Conservation (phyloP, 2,797 vertebrate species). For the Thamnophis elegans region DNA sequence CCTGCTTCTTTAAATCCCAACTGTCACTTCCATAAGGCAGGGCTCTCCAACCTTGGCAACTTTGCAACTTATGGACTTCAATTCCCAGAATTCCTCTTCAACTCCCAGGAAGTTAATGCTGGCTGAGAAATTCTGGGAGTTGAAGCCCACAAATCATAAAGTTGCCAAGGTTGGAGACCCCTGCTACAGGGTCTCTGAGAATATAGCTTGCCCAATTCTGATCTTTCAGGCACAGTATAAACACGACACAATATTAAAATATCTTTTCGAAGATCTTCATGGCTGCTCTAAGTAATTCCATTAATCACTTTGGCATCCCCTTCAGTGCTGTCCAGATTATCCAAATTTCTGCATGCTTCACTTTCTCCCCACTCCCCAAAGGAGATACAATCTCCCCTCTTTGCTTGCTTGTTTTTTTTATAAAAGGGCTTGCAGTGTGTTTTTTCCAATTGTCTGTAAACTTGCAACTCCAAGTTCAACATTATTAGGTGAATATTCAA, state of each 20-base stretch:
- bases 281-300: not conserved
- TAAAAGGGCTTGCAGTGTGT: not conserved
- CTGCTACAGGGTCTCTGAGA: not conserved
- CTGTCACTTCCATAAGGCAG: not conserved
- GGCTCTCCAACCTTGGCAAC: no score
- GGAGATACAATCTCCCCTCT: not conserved
- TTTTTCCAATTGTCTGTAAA: not conserved
- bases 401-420: not conserved
- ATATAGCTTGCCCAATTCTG: not conserved
- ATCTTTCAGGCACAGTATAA: not conserved
- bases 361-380: accelerated
- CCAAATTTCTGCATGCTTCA: not conserved
- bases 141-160: no score
- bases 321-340: not conserved
- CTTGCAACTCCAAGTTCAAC: not conserved
- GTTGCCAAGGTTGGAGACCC: no score
- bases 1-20: not conserved
- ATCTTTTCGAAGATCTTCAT: not conserved
- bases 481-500: not conserved
- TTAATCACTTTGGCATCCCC: not conserved
- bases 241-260: not conserved
- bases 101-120: no score
- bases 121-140: no score
- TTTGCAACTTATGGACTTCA: no score
- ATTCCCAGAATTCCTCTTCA: no score